These are phyloP conservation scores for Lathronympha strigana DNA, from an alignment of 2,888 invertebrate species.

Conservation along the genomic window DNA sequence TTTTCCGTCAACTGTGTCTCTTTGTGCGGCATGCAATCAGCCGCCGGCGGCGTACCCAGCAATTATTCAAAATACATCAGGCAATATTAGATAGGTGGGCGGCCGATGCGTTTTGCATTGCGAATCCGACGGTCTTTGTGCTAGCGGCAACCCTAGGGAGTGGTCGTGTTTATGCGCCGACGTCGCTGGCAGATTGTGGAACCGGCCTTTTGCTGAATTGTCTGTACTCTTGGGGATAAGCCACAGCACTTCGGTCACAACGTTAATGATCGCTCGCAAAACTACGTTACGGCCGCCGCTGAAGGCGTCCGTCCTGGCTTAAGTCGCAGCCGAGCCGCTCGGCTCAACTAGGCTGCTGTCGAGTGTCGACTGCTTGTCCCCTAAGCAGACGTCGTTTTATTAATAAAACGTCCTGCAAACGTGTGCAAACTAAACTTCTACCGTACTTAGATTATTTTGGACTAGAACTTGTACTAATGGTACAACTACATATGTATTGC, in stretches of 20 bases:
- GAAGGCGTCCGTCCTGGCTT: constrained; percentile 41
- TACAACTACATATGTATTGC: too few relatives aligned
- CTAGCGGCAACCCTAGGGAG: constrained; percentile 64
- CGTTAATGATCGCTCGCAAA: constrained; percentile 54
- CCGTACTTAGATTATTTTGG: neutral
- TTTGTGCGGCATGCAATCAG: constrained; percentile 75
- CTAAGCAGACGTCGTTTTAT: constrained; percentile 1
- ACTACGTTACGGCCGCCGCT: constrained; percentile 49
- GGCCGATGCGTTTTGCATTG: constrained; percentile 81
- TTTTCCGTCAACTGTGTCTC: constrained; percentile 66
- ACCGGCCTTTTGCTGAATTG: constrained; percentile 72
- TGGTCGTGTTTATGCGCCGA: constrained; percentile 65
- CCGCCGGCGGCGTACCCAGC: constrained; percentile 65
- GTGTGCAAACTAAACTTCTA: too few relatives aligned
- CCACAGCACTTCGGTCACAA: constrained; percentile 49
- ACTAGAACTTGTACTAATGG: too few relatives aligned
- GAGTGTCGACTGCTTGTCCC: neutral
- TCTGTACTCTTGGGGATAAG: constrained; percentile 62
- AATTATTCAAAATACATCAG: constrained; percentile 83
- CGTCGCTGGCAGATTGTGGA: constrained; percentile 55
- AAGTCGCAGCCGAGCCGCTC: constrained; percentile 19
- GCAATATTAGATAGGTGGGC: constrained; percentile 81
- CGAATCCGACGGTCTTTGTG: constrained; percentile 80
- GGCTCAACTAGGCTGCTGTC: constrained; percentile 1
- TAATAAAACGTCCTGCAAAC: neutral